These are phyloP conservation scores for Anthopleura xanthogrammica DNA, from an alignment of 92 coral and sea anemone species.

Conservation along the genomic window DNA sequence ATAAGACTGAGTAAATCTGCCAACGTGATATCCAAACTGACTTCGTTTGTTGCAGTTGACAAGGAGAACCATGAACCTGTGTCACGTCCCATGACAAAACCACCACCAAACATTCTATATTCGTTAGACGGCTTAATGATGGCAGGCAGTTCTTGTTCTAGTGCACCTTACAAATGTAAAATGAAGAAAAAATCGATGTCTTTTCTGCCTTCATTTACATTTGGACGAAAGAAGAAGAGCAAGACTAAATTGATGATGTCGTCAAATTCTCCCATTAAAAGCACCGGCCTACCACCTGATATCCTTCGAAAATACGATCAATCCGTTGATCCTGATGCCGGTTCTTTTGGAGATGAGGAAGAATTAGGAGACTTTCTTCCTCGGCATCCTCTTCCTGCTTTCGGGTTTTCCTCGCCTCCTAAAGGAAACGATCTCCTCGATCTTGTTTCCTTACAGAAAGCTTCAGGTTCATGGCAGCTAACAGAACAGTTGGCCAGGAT, in stretches of 20 bases:
- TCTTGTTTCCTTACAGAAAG: constrained; percentile 62
- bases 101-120: neutral
- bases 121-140: neutral
- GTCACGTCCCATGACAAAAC: constrained; percentile 39
- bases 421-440: neutral
- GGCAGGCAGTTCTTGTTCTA: neutral
- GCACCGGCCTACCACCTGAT: too few relatives aligned
- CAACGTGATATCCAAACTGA: constrained; percentile 65
- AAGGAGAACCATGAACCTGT: constrained; percentile 56
- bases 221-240: neutral
- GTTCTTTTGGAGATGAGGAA: too few relatives aligned
- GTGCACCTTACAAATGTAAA: neutral
- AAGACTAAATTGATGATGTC: too few relatives aligned
- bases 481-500: constrained; percentile 50
- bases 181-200: neutral
- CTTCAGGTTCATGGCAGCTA: constrained; percentile 77
- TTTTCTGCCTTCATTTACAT: neutral
- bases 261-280: too few relatives aligned
- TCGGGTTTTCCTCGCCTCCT: neutral
- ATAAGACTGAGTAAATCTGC: constrained; percentile 68
- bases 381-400: too few relatives aligned
- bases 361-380: too few relatives aligned
- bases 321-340: too few relatives aligned
- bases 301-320: too few relatives aligned
- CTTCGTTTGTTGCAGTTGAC: constrained; percentile 83